phyloP scores from a whole-genome alignment of 37 sponge, comb jelly and placozoan genomes.

The Bolinopsis microptera region DNA sequence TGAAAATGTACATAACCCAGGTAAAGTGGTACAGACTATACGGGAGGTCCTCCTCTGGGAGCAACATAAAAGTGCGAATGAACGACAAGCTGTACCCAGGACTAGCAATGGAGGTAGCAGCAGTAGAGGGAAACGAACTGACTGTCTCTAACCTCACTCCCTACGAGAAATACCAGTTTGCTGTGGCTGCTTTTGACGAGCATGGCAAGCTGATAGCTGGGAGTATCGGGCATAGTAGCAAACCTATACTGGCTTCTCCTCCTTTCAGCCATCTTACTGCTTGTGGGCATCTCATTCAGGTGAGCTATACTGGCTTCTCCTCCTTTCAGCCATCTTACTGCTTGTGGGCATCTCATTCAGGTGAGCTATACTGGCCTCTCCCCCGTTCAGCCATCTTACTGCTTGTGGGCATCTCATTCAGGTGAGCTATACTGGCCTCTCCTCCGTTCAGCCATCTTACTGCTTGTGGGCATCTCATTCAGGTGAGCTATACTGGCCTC shows the following conservation, averaged over 20 bases:
- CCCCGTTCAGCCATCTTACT: too few species aligned
- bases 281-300: conserved; percentile 77
- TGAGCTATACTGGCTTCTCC: too few species aligned
- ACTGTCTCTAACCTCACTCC: conserved; percentile 71
- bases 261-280: conserved; percentile 69
- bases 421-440: too few species aligned
- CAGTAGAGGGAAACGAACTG: conserved; percentile 68
- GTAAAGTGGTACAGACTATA: conserved; percentile 81
- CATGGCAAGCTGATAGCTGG: conserved; percentile 70
- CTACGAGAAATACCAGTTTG: conserved; percentile 83
- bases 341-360: too few species aligned
- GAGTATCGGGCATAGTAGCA: conserved; percentile 74
- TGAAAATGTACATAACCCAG: too few species aligned
- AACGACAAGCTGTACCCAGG: conserved; percentile 80
- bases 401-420: too few species aligned
- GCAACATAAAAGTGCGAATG: conserved; percentile 86
- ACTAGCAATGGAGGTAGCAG: conserved; percentile 77
- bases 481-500: too few species aligned
- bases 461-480: too few species aligned
- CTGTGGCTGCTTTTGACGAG: conserved; percentile 75
- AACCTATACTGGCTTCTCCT: conserved; percentile 74
- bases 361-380: too few species aligned
- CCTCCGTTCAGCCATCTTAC: too few species aligned
- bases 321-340: too few species aligned
- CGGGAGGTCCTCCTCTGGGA: conserved; percentile 79